Evolutionary conservation across 2,888 invertebrate genomes (phyloP), one percentile per base, ranked within the genome.

Genomic region (Ormyrus rosae): DNA sequence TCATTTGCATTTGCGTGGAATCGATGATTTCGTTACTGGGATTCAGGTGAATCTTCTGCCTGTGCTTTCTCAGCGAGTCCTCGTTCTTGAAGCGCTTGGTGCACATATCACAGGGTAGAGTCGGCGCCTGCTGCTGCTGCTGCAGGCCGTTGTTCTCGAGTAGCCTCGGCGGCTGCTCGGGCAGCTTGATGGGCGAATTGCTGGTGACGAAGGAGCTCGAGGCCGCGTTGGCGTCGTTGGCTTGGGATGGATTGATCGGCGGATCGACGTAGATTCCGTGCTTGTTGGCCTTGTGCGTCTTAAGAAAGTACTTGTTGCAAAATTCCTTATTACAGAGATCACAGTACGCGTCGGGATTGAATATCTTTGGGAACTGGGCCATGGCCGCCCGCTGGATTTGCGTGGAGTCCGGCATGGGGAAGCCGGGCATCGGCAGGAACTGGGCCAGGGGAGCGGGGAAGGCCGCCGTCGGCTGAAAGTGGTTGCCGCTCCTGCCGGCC

Each of bases 291-390:
- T 98, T 97, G 92, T 99, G 99, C 80, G 99, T 99, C 91, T 99
- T 98, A 48, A 99, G 93, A 91, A 98, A 99, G 92, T 99, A 98
- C 90, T 98, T 98, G 92, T 99, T 98, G 92, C 99, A 99, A 91
- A 99, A 99, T 92, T 99, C 99, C 90, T 98, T 98, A 92, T 98
- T 98, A 93, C 99, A 99, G 81, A 98, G 93, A 89, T 98, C 97
- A 91, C 99, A 99, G 91, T 97, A 99, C 19, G 98, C 98, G 91
- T 99, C 99, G 1, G 96, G 97, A 91, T 99, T 98, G 91, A 98
- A 98, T 87, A 98, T 98, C 86, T 97, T 92, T 7, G 87, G 83
- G 48, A 88, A 84, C 8, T 89, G 87, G 4, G 89, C 89, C 81
- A 96, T 92, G 0, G 95, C 94, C 75, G 93, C 92, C 83, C 91